These are phyloP conservation scores for Ethmia dodecea DNA, from an alignment of 2,888 invertebrate genomes.

Conservation along the genomic window DNA sequence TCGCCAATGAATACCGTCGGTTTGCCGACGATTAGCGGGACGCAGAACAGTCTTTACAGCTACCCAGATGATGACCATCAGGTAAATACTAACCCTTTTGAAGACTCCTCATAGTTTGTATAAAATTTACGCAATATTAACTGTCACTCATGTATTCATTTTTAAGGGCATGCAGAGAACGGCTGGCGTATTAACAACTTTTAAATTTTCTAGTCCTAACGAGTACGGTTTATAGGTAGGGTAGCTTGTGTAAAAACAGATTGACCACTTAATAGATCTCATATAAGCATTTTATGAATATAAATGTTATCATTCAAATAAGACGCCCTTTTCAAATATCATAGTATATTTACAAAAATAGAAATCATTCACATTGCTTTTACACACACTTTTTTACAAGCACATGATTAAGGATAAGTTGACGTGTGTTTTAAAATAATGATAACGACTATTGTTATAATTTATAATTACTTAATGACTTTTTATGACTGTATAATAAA, in stretches of 20 bases:
- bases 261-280: conserved; percentile 34
- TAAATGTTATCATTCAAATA: conserved; percentile 13
- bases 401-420: conserved; percentile 43
- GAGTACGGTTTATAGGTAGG: conserved; percentile 29
- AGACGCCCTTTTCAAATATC: conserved; percentile 15
- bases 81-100: conserved; percentile 66
- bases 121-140: conserved; percentile 22
- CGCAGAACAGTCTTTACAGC: conserved; percentile 47
- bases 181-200: conserved; percentile 33
- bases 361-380: conserved; percentile 47
- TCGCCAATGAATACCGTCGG: conserved; percentile 65
- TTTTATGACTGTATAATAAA: conserved; percentile 8
- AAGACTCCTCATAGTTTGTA: conserved; percentile 28
- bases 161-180: conserved; percentile 40
- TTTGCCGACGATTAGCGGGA: conserved; percentile 51
- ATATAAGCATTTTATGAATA: conserved; percentile 18
- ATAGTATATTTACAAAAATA: conserved; percentile 74
- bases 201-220: conserved; percentile 38
- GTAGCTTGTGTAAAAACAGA: conserved; percentile 2
- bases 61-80: conserved; percentile 60
- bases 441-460: conserved; percentile 3
- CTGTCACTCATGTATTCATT: conserved; percentile 30
- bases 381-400: conserved; percentile 42
- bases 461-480: conserved; percentile 10
- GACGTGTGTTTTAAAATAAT: conserved; percentile 12